phyloP scores from a whole-genome alignment of 2,113 vertebrate species.

The Symphodus melops region DNA sequence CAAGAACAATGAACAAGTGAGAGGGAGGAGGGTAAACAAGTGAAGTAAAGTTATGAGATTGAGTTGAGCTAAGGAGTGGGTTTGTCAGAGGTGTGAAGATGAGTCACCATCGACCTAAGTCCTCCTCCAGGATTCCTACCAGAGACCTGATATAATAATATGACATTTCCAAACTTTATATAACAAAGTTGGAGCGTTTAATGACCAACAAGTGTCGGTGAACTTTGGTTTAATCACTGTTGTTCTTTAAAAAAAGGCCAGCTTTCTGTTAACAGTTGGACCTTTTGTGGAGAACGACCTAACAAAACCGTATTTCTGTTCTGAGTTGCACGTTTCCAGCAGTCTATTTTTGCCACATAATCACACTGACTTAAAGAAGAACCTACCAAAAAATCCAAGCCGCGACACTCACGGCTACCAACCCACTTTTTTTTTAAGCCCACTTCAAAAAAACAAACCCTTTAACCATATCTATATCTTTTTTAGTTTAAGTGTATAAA shows the following conservation, averaged over 20 bases:
- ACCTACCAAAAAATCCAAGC: no score
- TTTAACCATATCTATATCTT: no score
- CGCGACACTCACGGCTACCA: no score
- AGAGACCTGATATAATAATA: conserved; percentile 41
- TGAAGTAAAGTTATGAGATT: conserved; percentile 28
- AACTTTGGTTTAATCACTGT: not conserved
- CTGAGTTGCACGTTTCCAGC: no score
- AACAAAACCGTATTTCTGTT: no score
- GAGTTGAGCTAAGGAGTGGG: conserved; percentile 44
- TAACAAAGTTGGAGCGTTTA: conserved; percentile 36
- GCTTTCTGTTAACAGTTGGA: not conserved
- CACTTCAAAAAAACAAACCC: no score
- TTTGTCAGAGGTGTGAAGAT: conserved; percentile 46
- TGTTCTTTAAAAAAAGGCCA: not conserved
- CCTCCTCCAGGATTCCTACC: conserved; percentile 47
- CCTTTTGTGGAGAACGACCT: not conserved
- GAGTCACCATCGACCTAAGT: conserved; percentile 45
- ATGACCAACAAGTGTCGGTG: not conserved
- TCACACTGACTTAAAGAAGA: no score
- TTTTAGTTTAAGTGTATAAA: no score
- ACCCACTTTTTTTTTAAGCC: no score
- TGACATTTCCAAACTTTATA: conserved; percentile 38
- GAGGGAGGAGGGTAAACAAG: not conserved
- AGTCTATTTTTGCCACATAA: no score
- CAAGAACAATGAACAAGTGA: not conserved